These are phyloP conservation scores for Catharus minimus DNA, from an alignment of 2,113 vertebrate species.

Conservation along the genomic window DNA sequence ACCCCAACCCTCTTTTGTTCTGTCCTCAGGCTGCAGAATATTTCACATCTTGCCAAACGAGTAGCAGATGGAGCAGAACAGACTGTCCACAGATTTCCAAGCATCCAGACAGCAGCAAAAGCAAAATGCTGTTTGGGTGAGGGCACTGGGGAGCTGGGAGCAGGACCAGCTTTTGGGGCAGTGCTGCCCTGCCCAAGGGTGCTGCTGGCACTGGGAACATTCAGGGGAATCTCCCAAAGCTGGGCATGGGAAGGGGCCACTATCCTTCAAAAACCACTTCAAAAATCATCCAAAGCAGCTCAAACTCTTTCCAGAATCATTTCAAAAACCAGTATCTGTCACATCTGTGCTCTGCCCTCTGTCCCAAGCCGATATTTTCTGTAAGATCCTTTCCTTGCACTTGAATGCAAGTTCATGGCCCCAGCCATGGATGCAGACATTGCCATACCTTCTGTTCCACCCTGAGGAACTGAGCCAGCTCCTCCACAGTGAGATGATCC, in stretches of 20 bases:
- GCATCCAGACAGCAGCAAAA: background rate
- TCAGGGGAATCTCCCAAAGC: no score
- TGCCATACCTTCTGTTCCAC: conserved; percentile 90
- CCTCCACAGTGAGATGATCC: conserved; percentile 89
- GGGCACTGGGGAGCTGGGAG: background rate
- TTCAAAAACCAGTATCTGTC: background rate
- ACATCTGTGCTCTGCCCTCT: background rate
- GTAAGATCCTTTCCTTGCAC: background rate
- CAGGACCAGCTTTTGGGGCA: background rate
- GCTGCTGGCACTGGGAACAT: background rate
- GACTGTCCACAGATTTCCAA: background rate
- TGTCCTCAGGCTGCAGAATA: background rate
- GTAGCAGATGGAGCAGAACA: conserved; percentile 40
- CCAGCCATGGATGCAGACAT: accelerated
- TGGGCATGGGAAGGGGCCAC: background rate
- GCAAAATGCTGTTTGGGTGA: background rate
- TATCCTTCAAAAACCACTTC: background rate
- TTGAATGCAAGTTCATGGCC: background rate
- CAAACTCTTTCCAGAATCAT: background rate
- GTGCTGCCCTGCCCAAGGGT: background rate
- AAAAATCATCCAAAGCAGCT: background rate
- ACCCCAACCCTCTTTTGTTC: background rate
- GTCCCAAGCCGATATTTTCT: background rate
- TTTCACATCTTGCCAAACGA: conserved; percentile 1
- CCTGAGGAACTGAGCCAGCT: conserved; percentile 88